A percentile compares a stretch with the other conserved stretches of the same genome.
Conservation (phyloP, 2,113 vertebrate genomes). For the Elephas maximus region DNA sequence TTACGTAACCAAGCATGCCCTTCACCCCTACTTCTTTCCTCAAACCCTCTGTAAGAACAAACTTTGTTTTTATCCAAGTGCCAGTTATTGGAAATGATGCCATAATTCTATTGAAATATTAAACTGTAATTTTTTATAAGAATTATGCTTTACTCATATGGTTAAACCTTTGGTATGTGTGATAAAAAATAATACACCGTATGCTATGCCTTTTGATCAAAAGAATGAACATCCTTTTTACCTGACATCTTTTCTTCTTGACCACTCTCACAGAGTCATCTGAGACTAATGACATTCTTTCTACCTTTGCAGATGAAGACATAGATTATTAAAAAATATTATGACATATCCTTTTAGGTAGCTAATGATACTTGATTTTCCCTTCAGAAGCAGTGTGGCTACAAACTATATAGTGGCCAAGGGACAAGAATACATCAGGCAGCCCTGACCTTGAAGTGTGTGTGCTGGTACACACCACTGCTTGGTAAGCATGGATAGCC, state of each 20-base stretch:
- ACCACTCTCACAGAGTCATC: background rate
- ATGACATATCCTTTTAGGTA: background rate
- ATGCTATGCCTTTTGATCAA: background rate
- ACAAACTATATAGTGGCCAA: background rate
- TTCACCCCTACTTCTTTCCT: background rate
- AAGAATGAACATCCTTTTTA: background rate
- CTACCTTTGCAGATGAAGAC: background rate
- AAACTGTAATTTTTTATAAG: background rate
- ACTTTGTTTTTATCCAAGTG: background rate
- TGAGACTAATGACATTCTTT: background rate
- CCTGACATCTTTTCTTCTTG: background rate
- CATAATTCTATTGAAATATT: background rate
- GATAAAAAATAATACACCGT: background rate
- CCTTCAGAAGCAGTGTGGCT: slow-evolving; percentile 64
- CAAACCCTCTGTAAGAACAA: background rate
- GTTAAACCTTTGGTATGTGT: background rate
- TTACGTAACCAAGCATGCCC: background rate
- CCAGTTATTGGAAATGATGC: background rate
- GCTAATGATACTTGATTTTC: slow-evolving; percentile 22
- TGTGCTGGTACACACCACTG: background rate
- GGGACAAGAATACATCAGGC: background rate
- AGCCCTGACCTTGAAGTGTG: background rate
- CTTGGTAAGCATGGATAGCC: slow-evolving; percentile 70
- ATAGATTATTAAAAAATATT: background rate
- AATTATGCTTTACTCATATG: background rate